These are phyloP conservation scores for Monopterus albus DNA, from an alignment of 2,113 vertebrate species.

Conservation along the genomic window DNA sequence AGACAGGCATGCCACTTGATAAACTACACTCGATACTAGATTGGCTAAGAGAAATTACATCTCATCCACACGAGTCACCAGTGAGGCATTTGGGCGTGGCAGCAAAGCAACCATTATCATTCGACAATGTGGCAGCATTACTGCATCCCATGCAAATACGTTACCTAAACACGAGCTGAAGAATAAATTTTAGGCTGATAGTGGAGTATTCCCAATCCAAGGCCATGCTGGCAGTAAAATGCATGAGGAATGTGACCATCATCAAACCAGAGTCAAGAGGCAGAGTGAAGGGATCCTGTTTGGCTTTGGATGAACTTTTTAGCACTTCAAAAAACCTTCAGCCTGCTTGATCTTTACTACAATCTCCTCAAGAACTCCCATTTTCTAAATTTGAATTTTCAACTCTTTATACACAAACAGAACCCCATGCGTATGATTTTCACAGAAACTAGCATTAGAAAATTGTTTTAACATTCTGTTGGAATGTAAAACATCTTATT, in stretches of 20 bases:
- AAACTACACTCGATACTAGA: constrained; percentile 26
- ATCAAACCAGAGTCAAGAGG: too few species aligned
- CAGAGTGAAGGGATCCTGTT: too few species aligned
- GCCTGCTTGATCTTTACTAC: neutral
- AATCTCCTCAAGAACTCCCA: too few species aligned
- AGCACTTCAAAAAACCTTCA: neutral
- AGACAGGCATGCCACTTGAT: constrained; percentile 36
- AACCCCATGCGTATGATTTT: too few species aligned
- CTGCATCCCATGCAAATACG: constrained; percentile 55
- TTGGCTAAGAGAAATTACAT: constrained; percentile 50
- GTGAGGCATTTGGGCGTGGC: constrained; percentile 30
- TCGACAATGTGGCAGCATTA: constrained; percentile 34
- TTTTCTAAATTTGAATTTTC: too few species aligned
- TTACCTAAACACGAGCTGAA: constrained; percentile 20
- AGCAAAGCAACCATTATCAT: constrained; percentile 45
- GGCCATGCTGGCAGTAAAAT: neutral
- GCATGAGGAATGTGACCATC: constrained; percentile 17
- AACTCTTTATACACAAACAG: too few species aligned
- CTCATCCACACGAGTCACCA: constrained; percentile 21
- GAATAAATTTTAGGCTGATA: constrained; percentile 50
- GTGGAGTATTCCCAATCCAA: constrained; percentile 17
- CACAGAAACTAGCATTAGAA: too few species aligned
- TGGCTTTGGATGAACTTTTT: too few species aligned
- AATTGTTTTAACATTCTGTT: too few species aligned
- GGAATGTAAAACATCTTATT: too few species aligned